phyloP scores from a whole-genome alignment of 1,140 invertebrate species.

The Batillaria attramentaria region DNA sequence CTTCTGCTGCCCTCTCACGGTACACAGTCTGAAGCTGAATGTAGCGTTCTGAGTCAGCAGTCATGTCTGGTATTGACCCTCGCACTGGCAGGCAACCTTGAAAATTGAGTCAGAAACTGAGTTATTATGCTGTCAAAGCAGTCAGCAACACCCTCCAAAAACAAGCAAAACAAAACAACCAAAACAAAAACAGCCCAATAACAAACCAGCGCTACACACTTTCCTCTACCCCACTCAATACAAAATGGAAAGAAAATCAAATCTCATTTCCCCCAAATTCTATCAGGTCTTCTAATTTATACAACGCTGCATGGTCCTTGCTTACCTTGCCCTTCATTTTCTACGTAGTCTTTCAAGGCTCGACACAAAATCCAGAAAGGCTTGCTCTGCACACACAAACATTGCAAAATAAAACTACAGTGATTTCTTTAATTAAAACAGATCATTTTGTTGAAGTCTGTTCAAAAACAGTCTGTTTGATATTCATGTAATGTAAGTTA shows the following conservation, averaged over 20 bases:
- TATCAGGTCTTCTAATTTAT: no score
- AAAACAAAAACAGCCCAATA: neutral
- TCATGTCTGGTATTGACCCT: conserved; percentile 98
- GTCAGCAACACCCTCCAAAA: no score
- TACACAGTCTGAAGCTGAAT: conserved; percentile 91
- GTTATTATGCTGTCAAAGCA: neutral
- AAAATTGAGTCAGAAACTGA: conserved; percentile 22
- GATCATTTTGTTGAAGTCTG: neutral
- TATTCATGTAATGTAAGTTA: no score
- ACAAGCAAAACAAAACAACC: neutral
- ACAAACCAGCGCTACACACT: neutral
- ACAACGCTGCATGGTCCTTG: no score
- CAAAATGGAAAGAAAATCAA: neutral
- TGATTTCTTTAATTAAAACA: neutral
- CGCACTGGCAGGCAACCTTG: conserved; percentile 85
- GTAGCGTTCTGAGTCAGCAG: conserved; percentile 93
- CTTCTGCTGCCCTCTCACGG: conserved; percentile 85
- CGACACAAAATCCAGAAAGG: conserved; percentile 94
- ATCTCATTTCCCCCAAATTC: neutral
- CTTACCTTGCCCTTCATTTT: conserved; percentile 82
- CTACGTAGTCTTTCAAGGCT: conserved; percentile 91
- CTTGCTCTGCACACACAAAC: conserved; percentile 66
- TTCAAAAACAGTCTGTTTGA: neutral
- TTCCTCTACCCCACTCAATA: neutral
- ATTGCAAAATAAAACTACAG: neutral